Percentiles rank a stretch among this genome's conserved stretches.
Evolutionary conservation across 2,888 invertebrate genomes (phyloP).

Genomic region (Catonia carolina): DNA sequence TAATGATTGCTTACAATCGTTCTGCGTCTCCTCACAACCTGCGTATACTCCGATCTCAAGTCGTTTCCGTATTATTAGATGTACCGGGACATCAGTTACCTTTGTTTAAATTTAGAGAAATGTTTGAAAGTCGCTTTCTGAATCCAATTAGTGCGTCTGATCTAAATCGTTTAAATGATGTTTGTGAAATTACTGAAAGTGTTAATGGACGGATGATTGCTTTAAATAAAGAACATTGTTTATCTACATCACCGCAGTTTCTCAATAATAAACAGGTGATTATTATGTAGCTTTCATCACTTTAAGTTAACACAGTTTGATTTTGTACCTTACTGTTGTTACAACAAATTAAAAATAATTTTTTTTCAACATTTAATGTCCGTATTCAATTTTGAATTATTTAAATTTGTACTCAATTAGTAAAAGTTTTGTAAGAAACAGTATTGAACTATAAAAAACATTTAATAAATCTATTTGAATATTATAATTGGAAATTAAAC

Average conservation of each 20-base stretch:
- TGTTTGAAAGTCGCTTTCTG: conserved; percentile 74
- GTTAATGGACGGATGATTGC: conserved; percentile 62
- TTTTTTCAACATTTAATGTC: too few relatives aligned
- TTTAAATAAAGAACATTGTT: conserved; percentile 52
- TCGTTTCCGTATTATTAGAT: conserved; percentile 51
- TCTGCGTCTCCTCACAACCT: conserved; percentile 50
- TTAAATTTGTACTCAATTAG: too few relatives aligned
- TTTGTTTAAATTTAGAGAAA: conserved; percentile 71
- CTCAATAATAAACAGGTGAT: too few relatives aligned
- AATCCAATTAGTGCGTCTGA: conserved; percentile 66
- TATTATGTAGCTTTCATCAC: too few relatives aligned
- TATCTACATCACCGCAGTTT: conserved; percentile 41
- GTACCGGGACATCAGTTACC: conserved; percentile 69
- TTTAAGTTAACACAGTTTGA: too few relatives aligned
- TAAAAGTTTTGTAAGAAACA: too few relatives aligned
- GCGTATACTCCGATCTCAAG: conserved; percentile 45
- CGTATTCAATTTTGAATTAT: too few relatives aligned
- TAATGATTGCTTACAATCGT: conserved; percentile 66
- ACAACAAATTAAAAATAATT: too few relatives aligned
- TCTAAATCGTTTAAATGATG: conserved; percentile 66
- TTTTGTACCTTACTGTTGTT: too few relatives aligned
- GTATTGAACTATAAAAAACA: too few relatives aligned
- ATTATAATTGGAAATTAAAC: too few relatives aligned
- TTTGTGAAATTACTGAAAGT: conserved; percentile 67
- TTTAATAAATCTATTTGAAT: too few relatives aligned